Evolutionary conservation across 2,113 vertebrate genomes (phyloP).

Genomic region (Rhegmatorhina hoffmannsi): DNA sequence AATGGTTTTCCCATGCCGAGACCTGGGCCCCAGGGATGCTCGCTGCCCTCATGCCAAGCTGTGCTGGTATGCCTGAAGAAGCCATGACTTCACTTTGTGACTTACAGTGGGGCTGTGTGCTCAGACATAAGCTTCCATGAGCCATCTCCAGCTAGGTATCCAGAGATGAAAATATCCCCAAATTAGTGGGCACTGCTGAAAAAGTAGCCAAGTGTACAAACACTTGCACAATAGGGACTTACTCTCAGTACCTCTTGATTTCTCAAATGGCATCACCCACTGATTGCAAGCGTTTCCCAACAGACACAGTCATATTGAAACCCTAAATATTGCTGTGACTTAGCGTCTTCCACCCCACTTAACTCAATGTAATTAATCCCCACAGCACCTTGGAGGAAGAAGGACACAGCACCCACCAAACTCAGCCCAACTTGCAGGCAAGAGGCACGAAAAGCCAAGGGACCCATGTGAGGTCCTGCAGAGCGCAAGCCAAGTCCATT

Average conservation of each 20-base stretch:
- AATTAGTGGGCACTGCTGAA: not conserved
- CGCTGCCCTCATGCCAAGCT: not conserved
- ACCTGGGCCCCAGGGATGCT: not conserved
- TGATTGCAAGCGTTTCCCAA: slow-evolving; percentile 13
- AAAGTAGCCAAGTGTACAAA: not conserved
- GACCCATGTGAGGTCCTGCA: not conserved
- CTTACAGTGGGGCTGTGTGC: not conserved
- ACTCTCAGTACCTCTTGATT: not conserved
- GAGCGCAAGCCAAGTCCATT: not conserved
- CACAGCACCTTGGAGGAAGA: not conserved
- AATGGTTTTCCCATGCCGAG: not conserved
- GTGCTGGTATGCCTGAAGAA: not conserved
- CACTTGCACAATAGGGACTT: slow-evolving; percentile 18
- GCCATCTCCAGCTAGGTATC: not conserved
- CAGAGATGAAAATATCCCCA: not conserved
- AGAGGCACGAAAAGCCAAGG: not conserved
- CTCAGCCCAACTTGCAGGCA: not conserved
- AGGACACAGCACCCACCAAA: not conserved
- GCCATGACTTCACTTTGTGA: not conserved
- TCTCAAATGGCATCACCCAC: slow-evolving; percentile 3
- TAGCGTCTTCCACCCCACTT: not conserved
- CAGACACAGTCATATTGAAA: not conserved
- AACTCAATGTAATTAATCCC: slow-evolving; percentile 13
- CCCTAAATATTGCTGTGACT: not conserved
- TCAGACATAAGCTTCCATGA: not conserved